These are phyloP conservation scores for Chesias legatella DNA, from an alignment of 2,888 invertebrate species.

Conservation along the genomic window DNA sequence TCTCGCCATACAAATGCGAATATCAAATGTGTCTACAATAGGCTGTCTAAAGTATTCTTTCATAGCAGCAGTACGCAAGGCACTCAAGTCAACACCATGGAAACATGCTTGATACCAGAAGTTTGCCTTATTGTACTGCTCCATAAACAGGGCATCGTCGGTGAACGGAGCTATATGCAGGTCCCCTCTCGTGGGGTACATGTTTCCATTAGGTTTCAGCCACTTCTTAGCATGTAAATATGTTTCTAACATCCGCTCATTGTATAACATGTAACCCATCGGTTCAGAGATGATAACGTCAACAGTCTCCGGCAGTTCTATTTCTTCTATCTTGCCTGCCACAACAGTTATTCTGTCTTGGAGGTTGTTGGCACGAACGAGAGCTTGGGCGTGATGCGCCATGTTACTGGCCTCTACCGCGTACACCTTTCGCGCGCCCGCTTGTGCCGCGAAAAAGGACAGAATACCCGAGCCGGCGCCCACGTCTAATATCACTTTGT, in stretches of 20 bases:
- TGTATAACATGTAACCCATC: conserved; percentile 99
- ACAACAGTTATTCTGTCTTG: conserved; percentile 94
- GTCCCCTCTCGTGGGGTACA: conserved; percentile 98
- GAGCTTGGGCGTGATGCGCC: conserved; percentile 96
- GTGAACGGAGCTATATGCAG: conserved; percentile 98
- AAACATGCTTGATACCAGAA: conserved; percentile 99
- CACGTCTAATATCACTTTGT: conserved; percentile 97
- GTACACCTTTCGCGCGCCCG: conserved; percentile 97
- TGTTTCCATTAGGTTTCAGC: conserved; percentile 94
- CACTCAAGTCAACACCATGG: conserved; percentile 97
- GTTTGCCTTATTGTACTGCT: conserved; percentile 98
- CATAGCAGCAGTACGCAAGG: conserved; percentile 95
- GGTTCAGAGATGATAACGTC: conserved; percentile 99
- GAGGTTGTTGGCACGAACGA: conserved; percentile 94
- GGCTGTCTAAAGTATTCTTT: conserved; percentile 99
- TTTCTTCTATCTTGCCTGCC: conserved; percentile 99
- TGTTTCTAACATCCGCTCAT: conserved; percentile 99
- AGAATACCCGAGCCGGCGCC: conserved; percentile 99
- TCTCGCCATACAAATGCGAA: conserved; percentile 97
- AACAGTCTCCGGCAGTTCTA: conserved; percentile 95
- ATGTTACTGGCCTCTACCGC: conserved; percentile 99
- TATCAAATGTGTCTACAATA: conserved; percentile 98
- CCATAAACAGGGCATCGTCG: conserved; percentile 98
- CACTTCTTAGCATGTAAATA: conserved; percentile 99
- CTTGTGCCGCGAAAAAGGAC: conserved; percentile 98